These are phyloP conservation scores for Salarias fasciatus DNA, from an alignment of 2,797 vertebrate species.

Conservation along the genomic window DNA sequence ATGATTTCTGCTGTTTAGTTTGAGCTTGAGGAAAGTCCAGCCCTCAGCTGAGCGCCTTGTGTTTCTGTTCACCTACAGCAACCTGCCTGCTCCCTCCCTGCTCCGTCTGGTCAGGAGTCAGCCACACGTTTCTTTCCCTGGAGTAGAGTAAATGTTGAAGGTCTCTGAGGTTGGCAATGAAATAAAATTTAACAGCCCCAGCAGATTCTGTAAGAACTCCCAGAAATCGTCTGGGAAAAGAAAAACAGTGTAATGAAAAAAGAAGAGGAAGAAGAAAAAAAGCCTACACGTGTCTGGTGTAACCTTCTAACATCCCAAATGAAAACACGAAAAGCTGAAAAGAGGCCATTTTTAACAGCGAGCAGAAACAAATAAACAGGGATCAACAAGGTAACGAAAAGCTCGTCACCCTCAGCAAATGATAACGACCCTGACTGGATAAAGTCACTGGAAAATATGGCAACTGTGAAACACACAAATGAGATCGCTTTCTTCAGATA, in stretches of 20 bases:
- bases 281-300: constrained; percentile 19
- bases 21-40: constrained; percentile 37
- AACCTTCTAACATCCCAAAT: constrained; percentile 35
- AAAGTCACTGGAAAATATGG: constrained; percentile 52
- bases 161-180: constrained; percentile 64
- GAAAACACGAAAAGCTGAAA: constrained; percentile 32
- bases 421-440: constrained; percentile 44
- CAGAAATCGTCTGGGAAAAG: constrained; percentile 34
- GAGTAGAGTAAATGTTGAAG: constrained; percentile 72
- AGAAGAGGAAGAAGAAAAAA: constrained; percentile 34
- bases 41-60: constrained; percentile 35
- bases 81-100: constrained; percentile 35
- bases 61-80: constrained; percentile 41
- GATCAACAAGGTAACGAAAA: constrained; percentile 36
- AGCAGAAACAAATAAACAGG: constrained; percentile 32
- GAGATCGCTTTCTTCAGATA: constrained; percentile 37
- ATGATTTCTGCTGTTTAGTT: constrained; percentile 9
- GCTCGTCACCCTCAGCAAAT: constrained; percentile 16
- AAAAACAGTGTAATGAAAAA: constrained; percentile 32
- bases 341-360: constrained; percentile 6
- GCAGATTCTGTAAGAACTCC: constrained; percentile 45
- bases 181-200: constrained; percentile 70
- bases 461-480: constrained; percentile 26
- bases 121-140: constrained; percentile 54
- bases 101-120: constrained; percentile 52